Evolutionary conservation across 2,797 vertebrate species (phyloP).

Genomic region (Bradypodion pumilum): DNA sequence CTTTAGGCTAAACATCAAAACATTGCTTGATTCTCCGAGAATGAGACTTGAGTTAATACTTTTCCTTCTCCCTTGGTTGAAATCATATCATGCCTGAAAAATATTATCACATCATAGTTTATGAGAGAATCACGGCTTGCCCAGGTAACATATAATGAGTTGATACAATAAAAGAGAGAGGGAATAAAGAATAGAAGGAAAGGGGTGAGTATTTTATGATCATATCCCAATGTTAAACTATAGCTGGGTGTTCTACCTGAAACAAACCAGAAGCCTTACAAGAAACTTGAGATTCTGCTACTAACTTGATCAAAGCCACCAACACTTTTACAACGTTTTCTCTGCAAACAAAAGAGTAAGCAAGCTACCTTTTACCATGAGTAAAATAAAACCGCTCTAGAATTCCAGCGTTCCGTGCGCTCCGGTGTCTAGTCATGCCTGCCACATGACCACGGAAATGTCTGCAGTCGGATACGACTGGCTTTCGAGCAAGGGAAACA

Average conservation of each 20-base stretch:
- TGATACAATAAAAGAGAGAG: neutral
- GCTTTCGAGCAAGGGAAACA: no score
- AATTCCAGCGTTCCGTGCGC: no score
- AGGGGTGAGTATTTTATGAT: neutral
- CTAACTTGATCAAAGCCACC: neutral
- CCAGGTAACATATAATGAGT: neutral
- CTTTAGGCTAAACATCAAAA: neutral
- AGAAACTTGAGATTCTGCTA: neutral
- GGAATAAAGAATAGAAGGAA: no score
- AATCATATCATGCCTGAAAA: neutral
- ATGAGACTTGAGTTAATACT: neutral
- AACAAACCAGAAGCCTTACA: neutral
- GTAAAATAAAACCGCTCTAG: neutral
- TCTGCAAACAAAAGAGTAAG: neutral
- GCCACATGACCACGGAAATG: no score
- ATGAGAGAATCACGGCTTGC: neutral
- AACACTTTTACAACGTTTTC: no score
- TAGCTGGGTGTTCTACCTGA: neutral
- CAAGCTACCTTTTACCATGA: no score
- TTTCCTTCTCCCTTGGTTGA: neutral
- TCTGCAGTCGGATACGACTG: no score
- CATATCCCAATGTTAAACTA: neutral
- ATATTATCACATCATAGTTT: neutral
- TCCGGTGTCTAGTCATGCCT: no score
- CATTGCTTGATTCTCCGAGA: neutral